phyloP scores from a whole-genome alignment of 2,113 vertebrate species.

The Chaetorhynchus papuensis region DNA sequence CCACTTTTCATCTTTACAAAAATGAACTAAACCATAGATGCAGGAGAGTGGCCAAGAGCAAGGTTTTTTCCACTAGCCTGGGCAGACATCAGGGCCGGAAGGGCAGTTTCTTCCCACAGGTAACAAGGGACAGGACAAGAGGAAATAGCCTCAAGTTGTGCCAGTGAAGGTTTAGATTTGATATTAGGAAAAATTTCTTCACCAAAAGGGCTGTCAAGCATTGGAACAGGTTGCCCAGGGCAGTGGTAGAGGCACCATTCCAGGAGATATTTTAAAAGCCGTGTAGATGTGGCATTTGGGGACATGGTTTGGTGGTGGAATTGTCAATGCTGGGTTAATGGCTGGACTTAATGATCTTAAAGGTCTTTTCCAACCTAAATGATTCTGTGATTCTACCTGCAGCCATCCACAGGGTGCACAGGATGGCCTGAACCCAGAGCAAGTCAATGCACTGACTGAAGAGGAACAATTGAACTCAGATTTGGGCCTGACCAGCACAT shows the following conservation, averaged over 20 bases:
- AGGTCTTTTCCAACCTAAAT: not conserved
- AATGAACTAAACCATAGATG: not conserved
- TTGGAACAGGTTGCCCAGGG: not conserved
- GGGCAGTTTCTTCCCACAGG: not conserved
- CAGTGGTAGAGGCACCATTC: not conserved
- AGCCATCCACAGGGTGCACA: not conserved
- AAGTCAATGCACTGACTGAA: not conserved
- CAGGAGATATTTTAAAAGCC: not conserved
- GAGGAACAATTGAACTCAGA: not conserved
- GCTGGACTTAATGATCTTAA: not conserved
- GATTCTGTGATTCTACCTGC: not conserved
- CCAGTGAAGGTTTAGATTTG: not conserved
- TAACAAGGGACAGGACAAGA: not conserved
- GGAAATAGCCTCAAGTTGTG: not conserved
- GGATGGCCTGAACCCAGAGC: not conserved
- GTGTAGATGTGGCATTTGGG: not conserved
- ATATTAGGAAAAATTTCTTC: not conserved
- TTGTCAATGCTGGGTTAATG: not conserved
- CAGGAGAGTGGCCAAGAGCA: not conserved
- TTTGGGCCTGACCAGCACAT: not conserved
- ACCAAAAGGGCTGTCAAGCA: not conserved
- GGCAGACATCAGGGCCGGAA: not conserved
- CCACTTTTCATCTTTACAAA: not conserved
- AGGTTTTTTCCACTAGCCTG: not conserved
- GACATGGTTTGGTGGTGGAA: not conserved